These are phyloP conservation scores for Busseola fusca DNA, from an alignment of 2,888 invertebrate genomes.

Conservation along the genomic window DNA sequence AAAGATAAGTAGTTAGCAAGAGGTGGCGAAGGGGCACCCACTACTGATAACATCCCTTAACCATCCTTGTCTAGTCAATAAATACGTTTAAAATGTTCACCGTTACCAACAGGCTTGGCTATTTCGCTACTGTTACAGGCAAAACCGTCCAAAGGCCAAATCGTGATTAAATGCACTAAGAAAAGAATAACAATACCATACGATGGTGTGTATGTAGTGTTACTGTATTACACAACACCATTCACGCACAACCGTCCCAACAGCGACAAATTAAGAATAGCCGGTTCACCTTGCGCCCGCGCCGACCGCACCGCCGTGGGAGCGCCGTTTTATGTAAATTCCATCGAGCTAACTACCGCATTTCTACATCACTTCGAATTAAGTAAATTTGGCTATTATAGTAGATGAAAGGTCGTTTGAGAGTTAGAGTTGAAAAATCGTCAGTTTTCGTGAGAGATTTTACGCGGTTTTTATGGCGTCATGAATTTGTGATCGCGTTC, in stretches of 20 bases:
- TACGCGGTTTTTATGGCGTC: conserved; percentile 29
- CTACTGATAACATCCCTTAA: background rate
- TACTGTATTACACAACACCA: conserved; percentile 73
- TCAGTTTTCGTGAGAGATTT: conserved; percentile 45
- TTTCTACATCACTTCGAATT: conserved; percentile 72
- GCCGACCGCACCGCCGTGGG: conserved; percentile 79
- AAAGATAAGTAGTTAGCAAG: background rate
- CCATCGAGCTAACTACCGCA: conserved; percentile 78
- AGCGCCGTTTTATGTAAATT: conserved; percentile 81
- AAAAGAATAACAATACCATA: conserved; percentile 39
- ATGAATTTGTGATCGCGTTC: conserved; percentile 18
- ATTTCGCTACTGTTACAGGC: background rate
- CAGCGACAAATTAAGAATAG: conserved; percentile 82
- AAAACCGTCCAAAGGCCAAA: background rate
- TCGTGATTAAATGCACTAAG: background rate
- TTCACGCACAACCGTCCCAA: conserved; percentile 65
- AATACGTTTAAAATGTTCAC: background rate
- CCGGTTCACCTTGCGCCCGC: conserved; percentile 83
- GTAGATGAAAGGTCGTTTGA: conserved; percentile 57
- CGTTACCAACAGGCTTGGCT: too few relatives aligned
- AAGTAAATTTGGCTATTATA: conserved; percentile 55
- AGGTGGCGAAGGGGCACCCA: background rate
- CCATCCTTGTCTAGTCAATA: background rate
- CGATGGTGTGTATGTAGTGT: conserved; percentile 56
- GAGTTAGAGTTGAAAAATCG: conserved; percentile 44